A percentile compares a stretch with the other conserved stretches of the same genome.
Conservation (phyloP, 2,113 vertebrate genomes). For the Climacteris rufus region DNA sequence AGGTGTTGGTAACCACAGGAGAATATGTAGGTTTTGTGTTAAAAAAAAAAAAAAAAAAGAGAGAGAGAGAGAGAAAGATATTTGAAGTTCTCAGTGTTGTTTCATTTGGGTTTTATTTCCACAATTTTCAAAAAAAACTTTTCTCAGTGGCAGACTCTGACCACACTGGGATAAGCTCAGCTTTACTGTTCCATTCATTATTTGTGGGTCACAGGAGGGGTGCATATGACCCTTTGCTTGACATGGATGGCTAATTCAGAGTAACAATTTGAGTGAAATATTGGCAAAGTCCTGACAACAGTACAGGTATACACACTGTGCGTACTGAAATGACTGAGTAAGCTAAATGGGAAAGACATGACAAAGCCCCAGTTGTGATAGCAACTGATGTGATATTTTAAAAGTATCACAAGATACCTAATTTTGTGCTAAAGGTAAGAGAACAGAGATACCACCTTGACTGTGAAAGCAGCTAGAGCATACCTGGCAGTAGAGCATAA, state of each 20-base stretch:
- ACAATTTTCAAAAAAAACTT: not conserved
- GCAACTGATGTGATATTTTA: not conserved
- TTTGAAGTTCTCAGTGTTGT: not conserved
- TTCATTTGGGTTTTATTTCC: not conserved
- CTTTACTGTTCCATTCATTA: not conserved
- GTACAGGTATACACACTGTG: not conserved
- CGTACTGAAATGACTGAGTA: not conserved
- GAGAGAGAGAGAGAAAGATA: not conserved
- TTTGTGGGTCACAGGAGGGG: not conserved
- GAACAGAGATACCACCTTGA: not conserved
- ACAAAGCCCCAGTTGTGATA: not conserved
- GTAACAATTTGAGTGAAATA: not conserved
- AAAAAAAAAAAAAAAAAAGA: not conserved
- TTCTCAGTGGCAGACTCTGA: not conserved
- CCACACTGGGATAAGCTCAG: not conserved
- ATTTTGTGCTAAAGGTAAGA: not conserved
- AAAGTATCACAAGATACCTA: not conserved
- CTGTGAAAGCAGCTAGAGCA: not conserved
- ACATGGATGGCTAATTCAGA: not conserved
- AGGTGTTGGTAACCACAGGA: not conserved
- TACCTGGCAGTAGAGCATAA: not conserved
- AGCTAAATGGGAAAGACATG: not conserved
- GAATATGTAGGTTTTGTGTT: not conserved
- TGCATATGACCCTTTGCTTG: not conserved
- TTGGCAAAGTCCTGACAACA: not conserved